Conservation (phyloP, 2,113 vertebrate species). For the Megalops atlanticus region DNA sequence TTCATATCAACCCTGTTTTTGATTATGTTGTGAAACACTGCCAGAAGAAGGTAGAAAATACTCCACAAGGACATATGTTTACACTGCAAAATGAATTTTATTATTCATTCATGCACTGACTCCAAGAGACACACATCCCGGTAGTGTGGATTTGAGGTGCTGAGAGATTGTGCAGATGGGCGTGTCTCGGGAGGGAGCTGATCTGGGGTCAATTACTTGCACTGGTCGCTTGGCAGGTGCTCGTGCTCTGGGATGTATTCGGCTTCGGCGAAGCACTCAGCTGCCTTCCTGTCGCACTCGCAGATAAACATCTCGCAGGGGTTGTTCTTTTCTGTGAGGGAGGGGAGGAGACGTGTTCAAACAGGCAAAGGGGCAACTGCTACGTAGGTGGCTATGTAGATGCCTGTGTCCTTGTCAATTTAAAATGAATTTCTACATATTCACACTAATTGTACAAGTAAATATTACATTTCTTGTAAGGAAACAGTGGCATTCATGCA, state of each 20-base stretch:
- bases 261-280: constrained; percentile 74
- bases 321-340: constrained; percentile 64
- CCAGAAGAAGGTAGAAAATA: background rate
- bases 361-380: background rate
- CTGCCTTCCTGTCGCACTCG: constrained; percentile 80
- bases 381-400: background rate
- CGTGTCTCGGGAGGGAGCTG: background rate
- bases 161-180: background rate
- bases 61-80: background rate
- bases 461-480: no score
- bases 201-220: constrained; percentile 48
- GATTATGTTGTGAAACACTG: background rate
- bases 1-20: background rate
- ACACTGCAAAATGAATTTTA: background rate
- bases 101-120: background rate
- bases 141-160: background rate
- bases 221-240: constrained; percentile 56
- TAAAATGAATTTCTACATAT: background rate
- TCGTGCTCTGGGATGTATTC: constrained; percentile 59
- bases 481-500: no score
- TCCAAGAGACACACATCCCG: background rate
- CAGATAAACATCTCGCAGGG: constrained; percentile 80
- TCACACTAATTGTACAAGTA: background rate
- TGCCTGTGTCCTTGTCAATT: background rate
- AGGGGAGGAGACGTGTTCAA: background rate